Evolutionary conservation across 2,888 invertebrate genomes (phyloP).

Genomic region (Xanthostigma xanthostigma): DNA sequence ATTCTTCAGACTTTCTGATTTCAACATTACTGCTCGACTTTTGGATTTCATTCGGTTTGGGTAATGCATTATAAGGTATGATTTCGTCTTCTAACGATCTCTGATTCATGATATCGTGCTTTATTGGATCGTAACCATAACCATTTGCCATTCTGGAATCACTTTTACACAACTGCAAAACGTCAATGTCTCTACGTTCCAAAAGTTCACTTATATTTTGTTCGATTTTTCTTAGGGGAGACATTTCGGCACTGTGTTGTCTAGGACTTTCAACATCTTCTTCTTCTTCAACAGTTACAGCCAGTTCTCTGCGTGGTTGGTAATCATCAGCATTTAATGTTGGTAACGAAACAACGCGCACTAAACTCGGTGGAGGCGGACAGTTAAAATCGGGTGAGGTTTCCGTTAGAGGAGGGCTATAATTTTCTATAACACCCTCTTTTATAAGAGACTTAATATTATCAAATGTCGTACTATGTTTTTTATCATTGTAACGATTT

Average conservation of each 20-base stretch:
- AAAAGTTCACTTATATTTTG: conserved; percentile 56
- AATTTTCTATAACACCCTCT: conserved; percentile 48
- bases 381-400: conserved; percentile 46
- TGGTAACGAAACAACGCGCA: conserved; percentile 53
- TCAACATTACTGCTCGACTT: conserved; percentile 48
- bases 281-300: conserved; percentile 56
- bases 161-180: conserved; percentile 7
- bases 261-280: conserved; percentile 50
- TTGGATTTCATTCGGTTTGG: conserved; percentile 40
- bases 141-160: not conserved
- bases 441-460: conserved; percentile 58
- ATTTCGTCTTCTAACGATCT: not conserved
- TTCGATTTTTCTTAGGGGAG: conserved; percentile 54
- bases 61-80: conserved; percentile 11
- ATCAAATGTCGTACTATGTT: conserved; percentile 63
- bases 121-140: not conserved
- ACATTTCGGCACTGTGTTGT: conserved; percentile 44
- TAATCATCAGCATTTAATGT: conserved; percentile 42
- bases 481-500: conserved; percentile 45
- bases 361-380: conserved; percentile 44
- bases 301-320: conserved; percentile 46
- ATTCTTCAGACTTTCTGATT: conserved; percentile 32
- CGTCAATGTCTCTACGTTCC: conserved; percentile 29
- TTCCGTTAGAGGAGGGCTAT: conserved; percentile 37
- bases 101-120: not conserved